Conservation (phyloP, 2,113 vertebrate genomes). For the Coregonus clupeaformis region DNA sequence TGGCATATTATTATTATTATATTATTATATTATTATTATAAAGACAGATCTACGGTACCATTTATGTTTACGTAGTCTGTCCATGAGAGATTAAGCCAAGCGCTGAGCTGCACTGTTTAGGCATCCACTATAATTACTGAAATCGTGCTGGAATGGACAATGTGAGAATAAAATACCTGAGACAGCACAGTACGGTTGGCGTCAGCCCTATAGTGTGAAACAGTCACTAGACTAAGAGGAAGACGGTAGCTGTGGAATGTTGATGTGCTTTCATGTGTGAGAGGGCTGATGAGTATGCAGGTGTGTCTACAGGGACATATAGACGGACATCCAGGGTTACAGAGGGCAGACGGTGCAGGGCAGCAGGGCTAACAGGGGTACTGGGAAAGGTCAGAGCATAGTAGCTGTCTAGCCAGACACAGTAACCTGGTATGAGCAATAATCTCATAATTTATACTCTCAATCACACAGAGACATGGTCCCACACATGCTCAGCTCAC, state of each 20-base stretch:
- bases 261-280: background rate
- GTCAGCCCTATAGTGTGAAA: no score
- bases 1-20: no score
- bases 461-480: background rate
- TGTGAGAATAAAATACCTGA: background rate
- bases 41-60: no score
- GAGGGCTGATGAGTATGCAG: constrained; percentile 68
- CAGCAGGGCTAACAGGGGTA: constrained; percentile 47
- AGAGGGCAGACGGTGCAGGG: constrained; percentile 39
- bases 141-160: no score
- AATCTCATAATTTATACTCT: background rate
- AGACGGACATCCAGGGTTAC: constrained; percentile 25
- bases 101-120: no score
- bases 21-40: no score
- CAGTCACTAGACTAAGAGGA: background rate
- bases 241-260: background rate
- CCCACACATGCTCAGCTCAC: background rate
- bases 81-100: no score
- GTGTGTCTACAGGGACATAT: constrained; percentile 73
- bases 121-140: no score
- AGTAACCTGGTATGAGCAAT: background rate
- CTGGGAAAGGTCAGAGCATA: constrained; percentile 17
- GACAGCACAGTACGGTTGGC: background rate
- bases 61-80: no score
- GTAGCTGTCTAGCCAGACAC: background rate